These are phyloP conservation scores for Oryzias celebensis DNA, from an alignment of 2,113 vertebrate genomes.

Conservation along the genomic window DNA sequence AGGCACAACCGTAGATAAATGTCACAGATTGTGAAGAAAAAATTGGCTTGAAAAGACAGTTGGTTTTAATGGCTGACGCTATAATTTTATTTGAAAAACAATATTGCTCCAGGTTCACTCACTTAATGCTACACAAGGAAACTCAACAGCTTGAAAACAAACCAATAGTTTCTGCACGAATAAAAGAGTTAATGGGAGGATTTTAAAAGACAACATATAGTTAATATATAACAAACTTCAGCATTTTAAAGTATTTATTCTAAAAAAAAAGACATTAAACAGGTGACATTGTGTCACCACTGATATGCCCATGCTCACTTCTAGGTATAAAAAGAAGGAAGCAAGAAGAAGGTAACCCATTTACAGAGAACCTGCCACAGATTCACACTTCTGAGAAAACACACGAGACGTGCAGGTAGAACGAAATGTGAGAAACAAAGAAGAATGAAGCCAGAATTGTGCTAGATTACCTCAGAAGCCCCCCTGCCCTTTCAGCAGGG, in stretches of 20 bases:
- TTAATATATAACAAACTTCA: not conserved
- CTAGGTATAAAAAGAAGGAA: slow-evolving; percentile 1
- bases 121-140: not conserved
- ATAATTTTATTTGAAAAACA: not conserved
- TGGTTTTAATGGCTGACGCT: not conserved
- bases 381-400: slow-evolving; percentile 2
- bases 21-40: slow-evolving; percentile 34
- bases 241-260: not conserved
- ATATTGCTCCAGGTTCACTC: not conserved
- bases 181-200: not conserved
- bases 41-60: not conserved
- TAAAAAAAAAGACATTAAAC: not conserved
- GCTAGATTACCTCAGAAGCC: slow-evolving; percentile 74
- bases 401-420: slow-evolving; percentile 1
- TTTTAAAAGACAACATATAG: not conserved
- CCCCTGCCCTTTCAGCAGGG: slow-evolving; percentile 79
- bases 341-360: not conserved
- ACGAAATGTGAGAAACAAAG: not conserved
- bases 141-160: not conserved
- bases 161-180: not conserved
- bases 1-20: slow-evolving; percentile 47
- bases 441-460: slow-evolving; percentile 18
- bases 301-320: too few relatives aligned
- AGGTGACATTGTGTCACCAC: not conserved
- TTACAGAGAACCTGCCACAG: slow-evolving; percentile 2